Conservation (phyloP, 2,113 vertebrate species). For the Helogale parvula region DNA sequence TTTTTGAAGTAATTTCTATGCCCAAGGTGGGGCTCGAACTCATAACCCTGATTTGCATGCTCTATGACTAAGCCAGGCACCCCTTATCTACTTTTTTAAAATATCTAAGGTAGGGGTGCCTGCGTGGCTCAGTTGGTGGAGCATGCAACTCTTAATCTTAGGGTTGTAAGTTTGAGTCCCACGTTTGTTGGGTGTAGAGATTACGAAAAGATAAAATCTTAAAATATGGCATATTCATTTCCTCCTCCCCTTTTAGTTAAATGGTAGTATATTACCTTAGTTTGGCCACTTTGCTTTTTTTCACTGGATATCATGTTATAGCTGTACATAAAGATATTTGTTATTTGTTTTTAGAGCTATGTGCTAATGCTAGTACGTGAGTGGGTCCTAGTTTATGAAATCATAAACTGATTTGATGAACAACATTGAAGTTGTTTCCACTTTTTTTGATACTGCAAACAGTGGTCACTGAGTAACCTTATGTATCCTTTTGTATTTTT, state of each 20-base stretch:
- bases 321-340: not conserved
- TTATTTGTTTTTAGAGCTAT: not conserved
- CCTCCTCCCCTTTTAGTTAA: not conserved
- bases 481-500: not conserved
- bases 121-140: too few species aligned
- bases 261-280: not conserved
- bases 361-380: not conserved
- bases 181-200: too few species aligned
- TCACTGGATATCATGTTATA: not conserved
- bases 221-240: not conserved
- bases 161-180: too few species aligned
- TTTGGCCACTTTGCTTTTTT: not conserved
- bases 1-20: not conserved
- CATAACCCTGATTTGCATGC: not conserved
- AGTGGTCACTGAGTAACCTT: not conserved
- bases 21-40: not conserved
- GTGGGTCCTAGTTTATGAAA: not conserved
- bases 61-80: not conserved
- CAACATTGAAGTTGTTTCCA: not conserved
- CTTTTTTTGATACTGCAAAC: not conserved
- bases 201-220: too few species aligned
- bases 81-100: not conserved
- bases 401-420: not conserved
- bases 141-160: too few species aligned
- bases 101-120: not conserved